Base-by-base conservation (phyloP, 2,113 vertebrate genomes). In the Labrus mixtus region DNA sequence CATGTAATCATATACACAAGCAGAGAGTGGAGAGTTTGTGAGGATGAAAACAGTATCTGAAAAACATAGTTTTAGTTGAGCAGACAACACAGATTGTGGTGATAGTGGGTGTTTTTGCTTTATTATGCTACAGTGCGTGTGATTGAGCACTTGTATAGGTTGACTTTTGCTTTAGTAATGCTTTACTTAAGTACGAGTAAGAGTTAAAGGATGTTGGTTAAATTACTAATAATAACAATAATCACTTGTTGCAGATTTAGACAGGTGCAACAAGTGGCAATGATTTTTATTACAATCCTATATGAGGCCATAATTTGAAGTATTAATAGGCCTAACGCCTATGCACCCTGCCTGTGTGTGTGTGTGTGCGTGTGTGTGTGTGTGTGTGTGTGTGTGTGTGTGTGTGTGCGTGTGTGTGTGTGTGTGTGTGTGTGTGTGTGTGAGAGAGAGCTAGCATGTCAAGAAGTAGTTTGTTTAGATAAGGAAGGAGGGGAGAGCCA, bases 391-490 rank as follows among this genome's bases (percentile, higher is more conserved):
- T 20, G 17, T 10, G 56, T 19, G 25, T 53, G 65, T 83, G 76
- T 19, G 46, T 50, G 3, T 50, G 17, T 22, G 10, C 6, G 17
- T n/a, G 29, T 53, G 62, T 83, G 78, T 59, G 43, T 45, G 43
- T n/a, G 25, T 25, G 25, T 25, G 25, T 83, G 78, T 63, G 45
- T 46, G 45, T 20, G 17, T 10, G 56, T 19, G 25, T 53, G 65
- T 83, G 76, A 59, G 61, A 68, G 80, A 73, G 37, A 6, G 39
- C 10, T 33, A 41, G 68, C 73, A 77, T 88, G 83, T 81, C 2
- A 3, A 20, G 46, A 41, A 76, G 53, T 82, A 90, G 89, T 92
- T 90, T 92, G 86, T 91, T 89, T 89, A 73, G 77, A 84, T 81
- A 89, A 82, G 82, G 79, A 88, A 82, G 84, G 77, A 78, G 81